Percentiles rank a stretch among this genome's conserved stretches.
Conservation (phyloP, 2,888 invertebrate species). For the Cecidostiba fungosa region DNA sequence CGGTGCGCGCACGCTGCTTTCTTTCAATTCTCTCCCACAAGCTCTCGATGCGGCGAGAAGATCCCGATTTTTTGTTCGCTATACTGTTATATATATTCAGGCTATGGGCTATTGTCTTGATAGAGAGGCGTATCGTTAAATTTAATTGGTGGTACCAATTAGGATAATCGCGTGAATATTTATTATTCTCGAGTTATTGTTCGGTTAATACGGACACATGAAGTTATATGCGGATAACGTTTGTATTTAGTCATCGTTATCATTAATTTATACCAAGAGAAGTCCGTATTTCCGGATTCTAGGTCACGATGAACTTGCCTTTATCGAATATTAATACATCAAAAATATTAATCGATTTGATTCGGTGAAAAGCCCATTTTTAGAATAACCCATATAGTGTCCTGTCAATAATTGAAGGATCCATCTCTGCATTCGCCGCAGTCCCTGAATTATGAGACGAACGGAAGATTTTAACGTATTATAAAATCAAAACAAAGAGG, state of each 20-base stretch:
- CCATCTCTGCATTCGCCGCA: not conserved
- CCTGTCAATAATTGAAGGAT: not conserved
- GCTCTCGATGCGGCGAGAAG: not conserved
- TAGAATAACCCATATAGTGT: not conserved
- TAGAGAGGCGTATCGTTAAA: conserved; percentile 20
- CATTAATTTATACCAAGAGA: too few relatives aligned
- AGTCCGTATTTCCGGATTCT: not conserved
- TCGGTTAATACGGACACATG: not conserved
- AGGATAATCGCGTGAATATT: conserved; percentile 6
- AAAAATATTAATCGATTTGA: not conserved
- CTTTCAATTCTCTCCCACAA: not conserved
- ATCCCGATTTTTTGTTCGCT: not conserved
- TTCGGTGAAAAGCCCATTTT: not conserved
- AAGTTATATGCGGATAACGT: not conserved
- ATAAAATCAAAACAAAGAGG: not conserved
- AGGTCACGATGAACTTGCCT: not conserved
- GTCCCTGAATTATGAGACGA: not conserved
- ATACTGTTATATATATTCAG: not conserved
- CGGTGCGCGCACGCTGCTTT: conserved; percentile 12
- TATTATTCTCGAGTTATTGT: not conserved
- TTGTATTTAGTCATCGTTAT: too few relatives aligned
- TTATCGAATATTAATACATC: not conserved
- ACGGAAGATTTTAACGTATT: not conserved
- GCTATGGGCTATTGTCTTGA: not conserved
- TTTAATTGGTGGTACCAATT: conserved; percentile 32